phyloP scores from a whole-genome alignment of 2,113 vertebrate genomes.

The Mionectes macconnelli region DNA sequence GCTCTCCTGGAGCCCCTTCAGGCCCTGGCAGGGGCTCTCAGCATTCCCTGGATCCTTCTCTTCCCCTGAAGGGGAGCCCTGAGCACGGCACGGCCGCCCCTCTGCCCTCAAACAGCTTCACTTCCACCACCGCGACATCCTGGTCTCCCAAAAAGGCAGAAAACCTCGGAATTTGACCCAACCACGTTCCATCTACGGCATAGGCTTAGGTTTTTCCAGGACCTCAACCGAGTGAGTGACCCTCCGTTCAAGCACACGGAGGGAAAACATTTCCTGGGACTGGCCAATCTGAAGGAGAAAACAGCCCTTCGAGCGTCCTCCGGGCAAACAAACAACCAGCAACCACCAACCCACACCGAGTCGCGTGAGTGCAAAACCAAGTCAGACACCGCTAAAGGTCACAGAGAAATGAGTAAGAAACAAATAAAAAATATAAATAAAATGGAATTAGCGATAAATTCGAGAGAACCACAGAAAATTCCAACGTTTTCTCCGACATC shows the following conservation, averaged over 20 bases:
- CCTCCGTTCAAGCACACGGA: not conserved
- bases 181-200: not conserved
- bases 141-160: not conserved
- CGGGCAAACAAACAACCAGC: not conserved
- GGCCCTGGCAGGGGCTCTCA: not conserved
- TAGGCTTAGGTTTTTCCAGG: not conserved
- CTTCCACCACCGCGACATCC: not conserved
- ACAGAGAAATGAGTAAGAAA: not conserved
- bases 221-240: not conserved
- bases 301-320: not conserved
- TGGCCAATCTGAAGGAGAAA: not conserved
- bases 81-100: rapidly evolving
- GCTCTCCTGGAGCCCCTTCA: not conserved
- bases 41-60: not conserved
- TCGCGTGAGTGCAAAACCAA: not conserved
- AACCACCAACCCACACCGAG: not conserved
- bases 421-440: not conserved
- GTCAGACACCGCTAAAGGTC: not conserved
- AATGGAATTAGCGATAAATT: not conserved
- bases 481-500: not conserved
- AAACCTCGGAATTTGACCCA: not conserved
- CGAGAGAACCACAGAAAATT: rapidly evolving
- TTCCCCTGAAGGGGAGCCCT: not conserved
- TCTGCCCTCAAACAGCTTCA: not conserved
- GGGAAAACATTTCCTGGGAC: not conserved